Conservation (phyloP, 1,140 invertebrate genomes). For the Apis cerana region DNA sequence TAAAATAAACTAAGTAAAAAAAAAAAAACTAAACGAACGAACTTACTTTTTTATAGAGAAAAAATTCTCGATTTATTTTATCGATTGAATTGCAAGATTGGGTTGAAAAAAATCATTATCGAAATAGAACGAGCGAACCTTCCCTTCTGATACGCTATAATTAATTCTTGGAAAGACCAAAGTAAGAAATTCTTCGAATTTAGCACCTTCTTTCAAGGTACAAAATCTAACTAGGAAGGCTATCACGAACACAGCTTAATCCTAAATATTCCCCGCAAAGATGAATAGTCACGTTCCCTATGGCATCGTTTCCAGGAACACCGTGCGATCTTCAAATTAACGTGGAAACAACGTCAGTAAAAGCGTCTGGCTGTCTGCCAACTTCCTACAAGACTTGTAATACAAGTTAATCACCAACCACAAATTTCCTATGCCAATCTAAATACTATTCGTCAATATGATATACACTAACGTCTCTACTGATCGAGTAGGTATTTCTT, state of each 20-base stretch:
- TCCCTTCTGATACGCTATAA: too few species aligned
- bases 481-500: background rate
- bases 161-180: background rate
- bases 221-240: background rate
- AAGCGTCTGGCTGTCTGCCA: slow-evolving; percentile 16
- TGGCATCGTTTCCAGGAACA: background rate
- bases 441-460: background rate
- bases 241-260: background rate
- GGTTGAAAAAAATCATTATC: too few species aligned
- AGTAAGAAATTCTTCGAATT: background rate
- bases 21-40: too few species aligned
- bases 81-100: too few species aligned
- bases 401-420: slow-evolving; percentile 43
- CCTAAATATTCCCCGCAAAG: background rate
- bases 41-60: too few species aligned
- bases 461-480: background rate
- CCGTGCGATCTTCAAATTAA: slow-evolving; percentile 17
- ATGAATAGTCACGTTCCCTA: background rate
- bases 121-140: too few species aligned
- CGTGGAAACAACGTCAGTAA: background rate
- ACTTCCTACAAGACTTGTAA: background rate
- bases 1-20: too few species aligned
- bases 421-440: slow-evolving; percentile 37
- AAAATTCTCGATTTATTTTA: too few species aligned
- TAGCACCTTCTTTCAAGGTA: background rate